Conservation (phyloP, 2,113 vertebrate species). For the Bambusicola thoracicus region DNA sequence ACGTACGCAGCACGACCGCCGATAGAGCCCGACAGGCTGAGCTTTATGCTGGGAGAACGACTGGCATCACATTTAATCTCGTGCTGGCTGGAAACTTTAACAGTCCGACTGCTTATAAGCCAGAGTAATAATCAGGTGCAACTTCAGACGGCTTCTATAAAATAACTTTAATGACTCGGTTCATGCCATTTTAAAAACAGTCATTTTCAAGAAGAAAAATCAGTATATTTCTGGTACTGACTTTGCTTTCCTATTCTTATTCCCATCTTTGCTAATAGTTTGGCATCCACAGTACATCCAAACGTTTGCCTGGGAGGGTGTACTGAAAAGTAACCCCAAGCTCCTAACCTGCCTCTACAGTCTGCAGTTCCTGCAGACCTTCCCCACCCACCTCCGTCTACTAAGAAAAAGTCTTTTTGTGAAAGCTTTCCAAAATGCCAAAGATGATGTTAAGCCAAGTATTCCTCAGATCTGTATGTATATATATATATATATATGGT, state of each 20-base stretch:
- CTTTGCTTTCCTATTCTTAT: not conserved
- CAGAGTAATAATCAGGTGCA: slow-evolving; percentile 50
- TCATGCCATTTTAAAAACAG: slow-evolving; percentile 56
- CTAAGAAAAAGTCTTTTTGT: not conserved
- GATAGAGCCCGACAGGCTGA: not conserved
- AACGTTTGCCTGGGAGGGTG: slow-evolving; percentile 16
- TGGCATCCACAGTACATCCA: slow-evolving; percentile 14
- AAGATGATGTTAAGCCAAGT: not conserved
- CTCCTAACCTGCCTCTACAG: slow-evolving; percentile 37
- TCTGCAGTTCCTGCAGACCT: not conserved
- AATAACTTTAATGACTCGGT: slow-evolving; percentile 63
- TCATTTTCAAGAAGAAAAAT: slow-evolving; percentile 51
- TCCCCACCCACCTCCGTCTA: not conserved
- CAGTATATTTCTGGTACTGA: slow-evolving; percentile 35
- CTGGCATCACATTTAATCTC: not conserved
- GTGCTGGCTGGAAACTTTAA: not conserved
- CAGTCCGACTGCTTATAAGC: slow-evolving; percentile 1
- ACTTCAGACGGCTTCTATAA: slow-evolving; percentile 53
- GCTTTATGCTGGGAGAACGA: not conserved
- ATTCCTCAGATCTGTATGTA: not conserved
- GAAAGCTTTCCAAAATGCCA: not conserved
- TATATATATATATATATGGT: not conserved
- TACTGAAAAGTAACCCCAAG: not conserved
- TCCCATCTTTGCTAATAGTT: not conserved
- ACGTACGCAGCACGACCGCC: not conserved